These are phyloP conservation scores for Sceloporus tristichus DNA, from an alignment of 2,113 vertebrate genomes.

Conservation along the genomic window DNA sequence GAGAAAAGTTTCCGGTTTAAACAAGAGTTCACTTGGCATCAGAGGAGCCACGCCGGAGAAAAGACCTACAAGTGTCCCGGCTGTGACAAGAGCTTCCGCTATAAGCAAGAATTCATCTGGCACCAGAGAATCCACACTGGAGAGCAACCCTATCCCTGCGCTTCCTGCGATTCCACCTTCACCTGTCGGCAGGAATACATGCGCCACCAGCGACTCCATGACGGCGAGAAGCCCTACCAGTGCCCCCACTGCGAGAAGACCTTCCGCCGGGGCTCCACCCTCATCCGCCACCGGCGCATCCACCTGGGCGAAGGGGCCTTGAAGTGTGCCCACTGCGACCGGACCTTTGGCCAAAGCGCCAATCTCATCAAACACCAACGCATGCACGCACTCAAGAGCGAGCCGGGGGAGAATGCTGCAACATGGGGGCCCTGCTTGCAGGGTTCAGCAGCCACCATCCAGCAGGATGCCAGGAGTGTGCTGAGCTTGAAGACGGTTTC, in stretches of 20 bases:
- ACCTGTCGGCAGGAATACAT: conserved; percentile 29
- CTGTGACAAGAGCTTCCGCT: conserved; percentile 37
- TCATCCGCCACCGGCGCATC: conserved; percentile 33
- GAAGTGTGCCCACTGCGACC: conserved; percentile 25
- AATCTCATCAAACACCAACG: conserved; percentile 38
- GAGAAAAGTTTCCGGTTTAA: conserved; percentile 75
- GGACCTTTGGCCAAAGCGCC: conserved; percentile 26
- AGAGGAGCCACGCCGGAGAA: conserved; percentile 74
- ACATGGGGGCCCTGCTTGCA: conserved; percentile 6
- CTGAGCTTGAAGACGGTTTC: conserved; percentile 21
- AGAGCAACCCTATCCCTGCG: conserved; percentile 39
- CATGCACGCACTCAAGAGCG: not conserved
- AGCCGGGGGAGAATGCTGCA: not conserved
- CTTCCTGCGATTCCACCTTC: conserved; percentile 38
- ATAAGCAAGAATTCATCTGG: conserved; percentile 30
- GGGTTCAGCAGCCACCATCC: rapidly evolving
- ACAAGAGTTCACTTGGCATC: conserved; percentile 75
- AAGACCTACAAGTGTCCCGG: conserved; percentile 72
- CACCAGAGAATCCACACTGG: conserved; percentile 38
- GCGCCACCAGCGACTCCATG: conserved; percentile 37
- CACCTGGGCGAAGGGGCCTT: conserved; percentile 33
- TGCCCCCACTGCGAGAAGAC: conserved; percentile 42
- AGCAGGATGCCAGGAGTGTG: not conserved
- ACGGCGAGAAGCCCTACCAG: conserved; percentile 37
- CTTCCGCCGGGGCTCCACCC: conserved; percentile 27